phyloP scores from a whole-genome alignment of 2,113 vertebrate species.

The Alosa alosa region DNA sequence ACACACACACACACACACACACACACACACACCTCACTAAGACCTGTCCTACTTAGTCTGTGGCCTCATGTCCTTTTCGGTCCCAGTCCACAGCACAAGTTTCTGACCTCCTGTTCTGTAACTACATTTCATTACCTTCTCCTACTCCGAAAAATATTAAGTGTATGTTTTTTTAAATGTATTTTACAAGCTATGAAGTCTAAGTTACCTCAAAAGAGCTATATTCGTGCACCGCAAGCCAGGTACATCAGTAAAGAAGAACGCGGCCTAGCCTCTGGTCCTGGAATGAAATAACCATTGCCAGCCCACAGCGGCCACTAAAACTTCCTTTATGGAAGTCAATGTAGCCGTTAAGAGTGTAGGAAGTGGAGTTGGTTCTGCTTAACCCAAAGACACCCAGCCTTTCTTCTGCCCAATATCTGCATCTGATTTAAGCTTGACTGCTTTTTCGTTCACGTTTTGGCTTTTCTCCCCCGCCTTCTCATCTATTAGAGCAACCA shows the following conservation, averaged over 20 bases:
- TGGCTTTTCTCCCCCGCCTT: not conserved
- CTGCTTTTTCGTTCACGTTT: slow-evolving; percentile 11
- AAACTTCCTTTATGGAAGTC: slow-evolving; percentile 43
- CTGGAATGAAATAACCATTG: slow-evolving; percentile 33
- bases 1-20: no score
- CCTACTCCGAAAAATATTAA: slow-evolving; percentile 17
- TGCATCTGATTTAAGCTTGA: slow-evolving; percentile 30
- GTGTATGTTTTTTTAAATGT: slow-evolving; percentile 9
- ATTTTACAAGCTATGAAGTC: slow-evolving; percentile 18
- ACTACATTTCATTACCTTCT: not conserved
- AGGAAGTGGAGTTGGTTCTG: slow-evolving; percentile 28
- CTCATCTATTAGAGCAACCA: slow-evolving; percentile 10
- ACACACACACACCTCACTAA: not conserved
- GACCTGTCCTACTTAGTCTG: not conserved
- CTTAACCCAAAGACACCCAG: slow-evolving; percentile 26
- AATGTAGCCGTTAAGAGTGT: slow-evolving; percentile 18
- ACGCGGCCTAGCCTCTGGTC: slow-evolving; percentile 10
- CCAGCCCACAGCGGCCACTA: slow-evolving; percentile 40
- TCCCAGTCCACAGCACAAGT: not conserved
- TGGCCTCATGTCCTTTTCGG: not conserved
- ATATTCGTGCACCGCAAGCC: slow-evolving; percentile 7
- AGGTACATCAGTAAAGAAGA: slow-evolving; percentile 19
- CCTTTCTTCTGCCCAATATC: slow-evolving; percentile 23
- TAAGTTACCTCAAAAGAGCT: slow-evolving; percentile 18
- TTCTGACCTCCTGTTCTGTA: not conserved